Evolutionary conservation across 2,113 vertebrate species (phyloP).

Genomic region (Suricata suricatta): DNA sequence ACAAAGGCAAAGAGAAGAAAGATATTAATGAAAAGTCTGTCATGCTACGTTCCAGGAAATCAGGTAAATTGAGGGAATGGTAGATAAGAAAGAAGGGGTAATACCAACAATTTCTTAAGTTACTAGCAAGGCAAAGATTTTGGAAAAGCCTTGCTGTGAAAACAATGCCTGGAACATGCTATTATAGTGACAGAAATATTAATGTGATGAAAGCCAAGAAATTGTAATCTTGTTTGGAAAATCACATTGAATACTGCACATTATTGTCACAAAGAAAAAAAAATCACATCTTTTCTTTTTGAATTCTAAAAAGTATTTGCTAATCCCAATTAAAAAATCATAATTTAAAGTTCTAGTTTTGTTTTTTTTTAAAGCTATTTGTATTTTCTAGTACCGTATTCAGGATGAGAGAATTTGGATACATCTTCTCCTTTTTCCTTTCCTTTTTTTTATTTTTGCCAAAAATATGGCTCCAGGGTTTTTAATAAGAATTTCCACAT

Average conservation of each 20-base stretch:
- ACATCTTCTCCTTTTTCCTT: not conserved
- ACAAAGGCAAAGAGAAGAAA: not conserved
- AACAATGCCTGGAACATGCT: not conserved
- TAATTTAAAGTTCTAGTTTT: not conserved
- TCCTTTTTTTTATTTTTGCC: not conserved
- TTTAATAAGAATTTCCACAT: slow-evolving; percentile 51
- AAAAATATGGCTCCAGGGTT: not conserved
- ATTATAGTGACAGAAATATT: not conserved
- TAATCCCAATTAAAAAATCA: not conserved
- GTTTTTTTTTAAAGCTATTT: not conserved
- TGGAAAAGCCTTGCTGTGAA: not conserved
- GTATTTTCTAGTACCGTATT: slow-evolving; percentile 41
- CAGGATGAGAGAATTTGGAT: not conserved
- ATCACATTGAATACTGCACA: not conserved
- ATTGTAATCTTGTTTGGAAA: slow-evolving; percentile 19
- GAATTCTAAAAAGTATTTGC: not conserved
- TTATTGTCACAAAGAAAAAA: not conserved
- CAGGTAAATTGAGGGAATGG: not conserved
- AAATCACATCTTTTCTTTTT: not conserved
- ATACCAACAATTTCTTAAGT: not conserved
- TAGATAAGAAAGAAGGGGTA: not conserved
- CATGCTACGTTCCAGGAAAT: not conserved
- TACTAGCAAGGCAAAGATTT: not conserved
- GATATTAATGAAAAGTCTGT: not conserved
- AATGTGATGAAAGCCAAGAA: slow-evolving; percentile 18